Base-by-base conservation (phyloP, 2,113 vertebrate species). In the Eublepharis macularius region DNA sequence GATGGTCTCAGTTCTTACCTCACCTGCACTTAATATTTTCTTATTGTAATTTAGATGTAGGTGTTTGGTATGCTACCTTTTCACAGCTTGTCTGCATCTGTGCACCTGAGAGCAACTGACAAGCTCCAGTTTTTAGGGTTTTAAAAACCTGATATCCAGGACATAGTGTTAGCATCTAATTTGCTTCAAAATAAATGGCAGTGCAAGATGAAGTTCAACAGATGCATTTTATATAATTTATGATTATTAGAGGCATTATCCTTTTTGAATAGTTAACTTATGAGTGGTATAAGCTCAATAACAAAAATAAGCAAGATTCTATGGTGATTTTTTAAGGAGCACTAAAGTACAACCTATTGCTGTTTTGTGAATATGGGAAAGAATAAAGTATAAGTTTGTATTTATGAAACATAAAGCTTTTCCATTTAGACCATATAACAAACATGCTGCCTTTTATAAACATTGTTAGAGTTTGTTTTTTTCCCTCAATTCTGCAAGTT, bases 101-200 rank as follows among this genome's bases (percentile, higher is more conserved):
- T 63, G 60, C 60, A 63, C 60, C 60, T 63, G 26, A 63, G 34
- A 69, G 21, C 5, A 78, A 2, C 39, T 81, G 39, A 29, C 2
- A 16, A 49, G 65, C 19, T 19, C 57, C 43, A 9, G 79, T 19
- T 47, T 83, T 72, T 85, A 36, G 26, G 90, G 88, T 80, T 36
- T 68, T 60, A 84, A 17, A n/a, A n/a, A n/a, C n/a, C n/a, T n/a
- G 26, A 32, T 19, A 68, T 9, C 32, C 9, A 68, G 24, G n/a
- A 47, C 72, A 41, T 14, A 72, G 80, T 86, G 68, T 94, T 93
- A 90, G 81, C 87, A 92, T 86, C 89, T 92, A 87, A 84, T 91
- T 76, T 90, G 86, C 51, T 69, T 57, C 51, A 80, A 82, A 69
- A 77, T 9, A 91, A 93, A 90, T 6, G 24, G 70, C 85, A 90